Conservation (phyloP, 1,140 invertebrate species). For the Hyposmocoma kahamanoa region DNA sequence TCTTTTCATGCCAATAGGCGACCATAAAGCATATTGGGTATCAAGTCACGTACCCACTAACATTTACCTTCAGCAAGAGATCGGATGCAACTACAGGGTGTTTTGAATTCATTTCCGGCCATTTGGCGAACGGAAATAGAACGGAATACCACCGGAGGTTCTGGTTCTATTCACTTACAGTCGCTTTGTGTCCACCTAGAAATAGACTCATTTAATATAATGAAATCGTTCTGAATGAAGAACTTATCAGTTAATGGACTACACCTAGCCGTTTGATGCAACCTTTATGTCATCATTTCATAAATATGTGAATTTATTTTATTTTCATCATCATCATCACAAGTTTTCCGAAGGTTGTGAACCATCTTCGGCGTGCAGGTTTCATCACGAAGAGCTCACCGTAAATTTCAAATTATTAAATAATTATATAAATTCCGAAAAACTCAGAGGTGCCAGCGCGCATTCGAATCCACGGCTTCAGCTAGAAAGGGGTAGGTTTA, state of each 20-base stretch:
- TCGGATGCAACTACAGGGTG: constrained; percentile 31
- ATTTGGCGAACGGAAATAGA: constrained; percentile 54
- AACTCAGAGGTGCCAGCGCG: too few relatives aligned
- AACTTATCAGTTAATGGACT: neutral
- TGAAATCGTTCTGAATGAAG: neutral
- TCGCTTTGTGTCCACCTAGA: constrained; percentile 21
- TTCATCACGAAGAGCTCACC: too few relatives aligned
- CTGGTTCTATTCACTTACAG: constrained; percentile 37
- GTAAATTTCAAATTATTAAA: too few relatives aligned
- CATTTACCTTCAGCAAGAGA: too few relatives aligned
- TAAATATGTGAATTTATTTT: neutral
- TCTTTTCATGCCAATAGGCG: too few relatives aligned
- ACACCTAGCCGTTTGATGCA: neutral
- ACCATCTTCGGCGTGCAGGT: too few relatives aligned
- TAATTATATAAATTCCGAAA: too few relatives aligned
- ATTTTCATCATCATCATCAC: neutral
- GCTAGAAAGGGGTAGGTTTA: too few relatives aligned
- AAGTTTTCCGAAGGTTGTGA: neutral
- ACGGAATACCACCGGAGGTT: constrained; percentile 35
- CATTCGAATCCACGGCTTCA: too few relatives aligned
- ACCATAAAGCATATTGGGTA: too few relatives aligned
- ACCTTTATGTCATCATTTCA: neutral
- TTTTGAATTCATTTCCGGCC: constrained; percentile 62
- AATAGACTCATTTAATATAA: neutral
- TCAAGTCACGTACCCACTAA: too few relatives aligned